Evolutionary conservation across 1,140 invertebrate genomes (phyloP).

Genomic region (Wasmannia auropunctata): DNA sequence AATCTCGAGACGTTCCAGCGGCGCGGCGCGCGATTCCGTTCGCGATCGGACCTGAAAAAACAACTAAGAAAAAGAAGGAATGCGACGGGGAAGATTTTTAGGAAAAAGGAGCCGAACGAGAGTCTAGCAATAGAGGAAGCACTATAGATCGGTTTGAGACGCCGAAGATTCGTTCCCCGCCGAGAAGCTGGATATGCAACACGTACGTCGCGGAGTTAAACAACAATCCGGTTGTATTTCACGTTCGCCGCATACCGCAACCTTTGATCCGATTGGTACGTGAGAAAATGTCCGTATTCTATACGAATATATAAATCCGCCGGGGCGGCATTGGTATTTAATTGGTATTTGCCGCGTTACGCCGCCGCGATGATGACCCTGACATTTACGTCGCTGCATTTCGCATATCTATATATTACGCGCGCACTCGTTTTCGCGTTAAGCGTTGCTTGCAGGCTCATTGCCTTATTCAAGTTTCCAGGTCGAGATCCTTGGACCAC

Average conservation of each 20-base stretch:
- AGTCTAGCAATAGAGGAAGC: too few relatives aligned
- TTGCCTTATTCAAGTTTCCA: too few relatives aligned
- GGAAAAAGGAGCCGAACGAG: background rate
- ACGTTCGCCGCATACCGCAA: background rate
- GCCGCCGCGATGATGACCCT: constrained; percentile 76
- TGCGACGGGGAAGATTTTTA: background rate
- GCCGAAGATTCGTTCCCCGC: background rate
- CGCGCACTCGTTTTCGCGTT: constrained; percentile 64
- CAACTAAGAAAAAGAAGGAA: background rate
- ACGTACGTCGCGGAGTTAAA: background rate
- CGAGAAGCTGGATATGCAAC: background rate
- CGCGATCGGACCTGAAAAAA: background rate
- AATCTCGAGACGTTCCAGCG: background rate
- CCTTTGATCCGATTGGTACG: constrained; percentile 7
- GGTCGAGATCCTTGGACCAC: too few relatives aligned
- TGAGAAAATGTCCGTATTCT: constrained; percentile 32
- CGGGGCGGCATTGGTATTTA: constrained; percentile 76
- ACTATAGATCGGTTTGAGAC: background rate
- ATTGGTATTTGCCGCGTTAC: constrained; percentile 74
- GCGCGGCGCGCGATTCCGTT: too few relatives aligned
- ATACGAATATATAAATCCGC: constrained; percentile 55
- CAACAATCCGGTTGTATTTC: background rate
- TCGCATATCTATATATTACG: constrained; percentile 73
- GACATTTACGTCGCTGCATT: constrained; percentile 81
- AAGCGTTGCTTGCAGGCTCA: constrained; percentile 38